Evolutionary conservation across 2,888 invertebrate species (phyloP).

Genomic region (Pogonocherus hispidulus): DNA sequence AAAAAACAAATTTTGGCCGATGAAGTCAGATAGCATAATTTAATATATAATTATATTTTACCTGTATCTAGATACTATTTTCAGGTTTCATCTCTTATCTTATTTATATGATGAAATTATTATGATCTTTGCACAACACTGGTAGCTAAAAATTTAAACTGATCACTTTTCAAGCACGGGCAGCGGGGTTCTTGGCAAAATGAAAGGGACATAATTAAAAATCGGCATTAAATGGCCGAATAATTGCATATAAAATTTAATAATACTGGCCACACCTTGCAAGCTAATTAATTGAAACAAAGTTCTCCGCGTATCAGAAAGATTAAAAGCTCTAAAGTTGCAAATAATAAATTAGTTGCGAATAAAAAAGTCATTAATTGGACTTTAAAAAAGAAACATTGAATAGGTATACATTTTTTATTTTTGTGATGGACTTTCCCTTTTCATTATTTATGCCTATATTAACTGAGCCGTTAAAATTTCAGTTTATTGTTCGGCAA

Average conservation of each 20-base stretch:
- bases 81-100: no score
- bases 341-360: neutral
- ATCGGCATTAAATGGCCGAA: no score
- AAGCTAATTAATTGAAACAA: neutral
- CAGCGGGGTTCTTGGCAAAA: no score
- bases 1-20: no score
- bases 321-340: neutral
- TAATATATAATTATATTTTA: no score
- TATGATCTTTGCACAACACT: no score
- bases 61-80: no score
- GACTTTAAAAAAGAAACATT: neutral
- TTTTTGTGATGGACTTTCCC: constrained; percentile 6
- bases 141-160: no score
- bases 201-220: no score
- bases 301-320: neutral
- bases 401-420: neutral
- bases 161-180: no score
- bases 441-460: constrained; percentile 17
- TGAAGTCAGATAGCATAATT: no score
- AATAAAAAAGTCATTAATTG: neutral
- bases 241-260: neutral
- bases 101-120: no score
- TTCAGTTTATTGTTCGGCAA: constrained; percentile 40
- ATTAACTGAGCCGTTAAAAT: constrained; percentile 41
- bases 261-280: neutral